phyloP scores from a whole-genome alignment of 2,797 vertebrate genomes.

The Parambassis ranga region DNA sequence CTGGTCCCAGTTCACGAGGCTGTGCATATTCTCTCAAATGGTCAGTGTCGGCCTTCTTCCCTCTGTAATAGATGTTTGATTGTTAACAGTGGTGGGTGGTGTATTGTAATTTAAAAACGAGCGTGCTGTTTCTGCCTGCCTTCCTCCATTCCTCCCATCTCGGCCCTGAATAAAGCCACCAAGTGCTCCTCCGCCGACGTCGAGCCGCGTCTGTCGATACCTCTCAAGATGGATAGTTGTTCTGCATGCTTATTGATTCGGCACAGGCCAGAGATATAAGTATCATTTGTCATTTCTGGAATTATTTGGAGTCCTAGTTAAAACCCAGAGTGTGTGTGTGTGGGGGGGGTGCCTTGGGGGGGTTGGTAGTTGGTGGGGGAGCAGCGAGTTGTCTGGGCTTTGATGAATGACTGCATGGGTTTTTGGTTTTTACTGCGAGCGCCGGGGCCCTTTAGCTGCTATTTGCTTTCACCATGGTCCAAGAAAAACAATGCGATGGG shows the following conservation, averaged over 20 bases:
- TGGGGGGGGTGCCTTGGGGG: constrained; percentile 89
- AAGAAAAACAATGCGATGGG: constrained; percentile 95
- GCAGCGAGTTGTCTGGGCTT: constrained; percentile 86
- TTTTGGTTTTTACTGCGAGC: constrained; percentile 93
- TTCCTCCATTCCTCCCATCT: constrained; percentile 55
- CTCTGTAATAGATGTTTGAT: constrained; percentile 46
- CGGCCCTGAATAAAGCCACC: constrained; percentile 77
- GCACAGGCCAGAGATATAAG: constrained; percentile 88
- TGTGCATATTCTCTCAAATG: constrained; percentile 33
- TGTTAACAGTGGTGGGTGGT: constrained; percentile 48
- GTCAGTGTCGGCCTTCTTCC: constrained; percentile 23
- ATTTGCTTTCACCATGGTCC: constrained; percentile 96
- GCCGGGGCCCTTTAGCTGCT: constrained; percentile 91
- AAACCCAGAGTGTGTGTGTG: constrained; percentile 83
- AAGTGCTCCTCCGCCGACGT: constrained; percentile 72
- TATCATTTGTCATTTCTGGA: constrained; percentile 99
- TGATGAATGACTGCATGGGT: constrained; percentile 95
- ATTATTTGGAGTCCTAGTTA: constrained; percentile 97
- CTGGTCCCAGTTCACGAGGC: constrained; percentile 47
- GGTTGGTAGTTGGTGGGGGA: constrained; percentile 81
- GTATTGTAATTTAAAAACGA: constrained; percentile 57
- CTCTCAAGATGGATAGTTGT: constrained; percentile 91
- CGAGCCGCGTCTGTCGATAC: constrained; percentile 86
- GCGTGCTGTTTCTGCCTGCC: constrained; percentile 16
- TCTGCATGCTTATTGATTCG: constrained; percentile 94